phyloP scores from a whole-genome alignment of 1,140 invertebrate genomes.

The Saxidomus purpurata region DNA sequence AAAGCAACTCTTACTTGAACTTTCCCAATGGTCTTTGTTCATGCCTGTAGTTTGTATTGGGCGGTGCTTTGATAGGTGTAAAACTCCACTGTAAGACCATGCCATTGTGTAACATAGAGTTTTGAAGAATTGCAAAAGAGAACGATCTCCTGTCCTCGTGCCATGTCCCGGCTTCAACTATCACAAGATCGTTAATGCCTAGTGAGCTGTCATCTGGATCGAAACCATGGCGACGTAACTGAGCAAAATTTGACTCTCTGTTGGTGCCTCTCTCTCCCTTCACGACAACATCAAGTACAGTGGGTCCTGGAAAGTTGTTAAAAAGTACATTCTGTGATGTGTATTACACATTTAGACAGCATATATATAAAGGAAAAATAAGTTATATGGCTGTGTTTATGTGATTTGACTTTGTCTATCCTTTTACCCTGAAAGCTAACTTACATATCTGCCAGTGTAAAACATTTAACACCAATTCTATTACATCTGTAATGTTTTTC shows the following conservation, averaged over 20 bases:
- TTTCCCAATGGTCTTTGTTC: constrained; percentile 24
- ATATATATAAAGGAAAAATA: too few relatives aligned
- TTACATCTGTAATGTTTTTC: too few relatives aligned
- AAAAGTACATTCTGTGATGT: too few relatives aligned
- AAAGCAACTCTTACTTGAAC: neutral
- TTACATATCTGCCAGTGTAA: too few relatives aligned
- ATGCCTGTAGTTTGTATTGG: neutral
- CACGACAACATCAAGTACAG: constrained; percentile 7
- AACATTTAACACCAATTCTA: too few relatives aligned
- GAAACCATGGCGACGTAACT: constrained; percentile 4
- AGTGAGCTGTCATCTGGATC: neutral
- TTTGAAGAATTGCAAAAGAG: constrained; percentile 41
- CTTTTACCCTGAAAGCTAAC: too few relatives aligned
- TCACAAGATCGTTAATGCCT: neutral
- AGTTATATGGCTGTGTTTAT: too few relatives aligned
- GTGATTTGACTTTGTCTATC: too few relatives aligned
- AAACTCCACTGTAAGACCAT: constrained; percentile 30
- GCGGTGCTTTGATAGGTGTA: neutral
- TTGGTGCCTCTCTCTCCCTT: constrained; percentile 9
- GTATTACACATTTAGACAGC: too few relatives aligned
- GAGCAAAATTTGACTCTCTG: constrained; percentile 31
- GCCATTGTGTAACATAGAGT: constrained; percentile 4
- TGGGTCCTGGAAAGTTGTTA: constrained; percentile 22
- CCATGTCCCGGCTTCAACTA: constrained; percentile 15
- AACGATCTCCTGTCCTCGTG: neutral